Evolutionary conservation across 2,888 invertebrate species (phyloP).

Genomic region (Cheilosia soror): DNA sequence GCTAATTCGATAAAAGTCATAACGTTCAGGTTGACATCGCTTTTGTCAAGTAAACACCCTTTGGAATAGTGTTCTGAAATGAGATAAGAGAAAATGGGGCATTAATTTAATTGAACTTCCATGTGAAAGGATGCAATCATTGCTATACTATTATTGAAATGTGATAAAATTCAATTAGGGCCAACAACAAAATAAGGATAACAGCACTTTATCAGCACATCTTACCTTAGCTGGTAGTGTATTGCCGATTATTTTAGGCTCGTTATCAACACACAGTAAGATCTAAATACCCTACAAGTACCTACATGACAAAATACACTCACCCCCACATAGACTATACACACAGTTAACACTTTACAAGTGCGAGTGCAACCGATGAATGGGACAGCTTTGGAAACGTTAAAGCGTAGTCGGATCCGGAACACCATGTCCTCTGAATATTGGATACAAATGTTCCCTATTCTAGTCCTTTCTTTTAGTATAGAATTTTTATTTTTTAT

Average conservation of each 20-base stretch:
- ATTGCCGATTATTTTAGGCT: slow-evolving; percentile 25
- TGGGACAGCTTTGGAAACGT: slow-evolving; percentile 21
- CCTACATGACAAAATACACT: slow-evolving; percentile 12
- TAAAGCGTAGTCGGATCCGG: neutral
- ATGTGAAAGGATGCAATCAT: slow-evolving; percentile 25
- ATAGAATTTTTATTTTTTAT: no score
- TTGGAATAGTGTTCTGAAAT: slow-evolving; percentile 55
- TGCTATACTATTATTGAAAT: slow-evolving; percentile 16
- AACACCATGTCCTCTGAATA: slow-evolving; percentile 5
- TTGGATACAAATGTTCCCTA: slow-evolving; percentile 10
- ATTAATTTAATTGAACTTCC: slow-evolving; percentile 50
- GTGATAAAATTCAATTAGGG: slow-evolving; percentile 39
- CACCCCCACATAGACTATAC: slow-evolving; percentile 10
- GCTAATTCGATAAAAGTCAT: slow-evolving; percentile 29
- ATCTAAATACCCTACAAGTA: slow-evolving; percentile 11
- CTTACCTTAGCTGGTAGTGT: slow-evolving; percentile 22
- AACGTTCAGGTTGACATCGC: slow-evolving; percentile 22
- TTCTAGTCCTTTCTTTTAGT: neutral
- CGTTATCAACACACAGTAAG: slow-evolving; percentile 21
- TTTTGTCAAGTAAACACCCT: slow-evolving; percentile 4
- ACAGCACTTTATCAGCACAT: slow-evolving; percentile 14
- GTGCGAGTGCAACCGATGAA: slow-evolving; percentile 43
- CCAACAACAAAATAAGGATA: slow-evolving; percentile 3
- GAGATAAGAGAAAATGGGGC: slow-evolving; percentile 52
- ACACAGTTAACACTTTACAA: slow-evolving; percentile 12